phyloP scores from a whole-genome alignment of 2,113 vertebrate genomes.

The Leuciscus idus region DNA sequence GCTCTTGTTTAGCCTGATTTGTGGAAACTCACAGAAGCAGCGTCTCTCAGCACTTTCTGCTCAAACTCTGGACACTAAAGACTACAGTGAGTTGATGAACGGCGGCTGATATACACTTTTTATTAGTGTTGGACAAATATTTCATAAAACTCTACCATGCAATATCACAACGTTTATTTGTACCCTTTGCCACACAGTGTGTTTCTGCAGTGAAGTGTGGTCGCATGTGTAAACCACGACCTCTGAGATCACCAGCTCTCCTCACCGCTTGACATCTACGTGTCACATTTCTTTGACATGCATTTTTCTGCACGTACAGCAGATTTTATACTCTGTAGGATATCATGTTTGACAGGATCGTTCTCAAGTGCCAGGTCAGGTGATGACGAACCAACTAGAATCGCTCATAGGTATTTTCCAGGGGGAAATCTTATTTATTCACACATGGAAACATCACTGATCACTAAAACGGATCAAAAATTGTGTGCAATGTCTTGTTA shows the following conservation, averaged over 20 bases:
- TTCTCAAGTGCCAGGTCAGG: background rate
- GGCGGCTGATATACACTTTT: background rate
- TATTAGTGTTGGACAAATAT: background rate
- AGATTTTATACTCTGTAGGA: constrained; percentile 6
- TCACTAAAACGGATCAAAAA: background rate
- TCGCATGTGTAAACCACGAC: background rate
- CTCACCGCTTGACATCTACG: background rate
- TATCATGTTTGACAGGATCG: background rate
- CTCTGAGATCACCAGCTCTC: constrained; percentile 1
- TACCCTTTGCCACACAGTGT: constrained; percentile 1
- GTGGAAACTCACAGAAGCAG: constrained; percentile 2
- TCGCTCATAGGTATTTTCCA: background rate
- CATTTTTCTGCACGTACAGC: background rate
- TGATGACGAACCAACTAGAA: background rate
- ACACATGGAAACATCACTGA: background rate
- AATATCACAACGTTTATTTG: background rate
- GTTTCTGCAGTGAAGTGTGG: background rate
- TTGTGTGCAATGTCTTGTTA: background rate
- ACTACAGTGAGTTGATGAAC: background rate
- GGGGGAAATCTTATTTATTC: background rate
- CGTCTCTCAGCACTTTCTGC: constrained; percentile 31
- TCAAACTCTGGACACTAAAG: constrained; percentile 13
- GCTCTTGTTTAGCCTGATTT: background rate
- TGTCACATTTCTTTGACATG: background rate
- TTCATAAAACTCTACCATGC: background rate